phyloP scores from a whole-genome alignment of 1,140 invertebrate species.

The Parasteatoda tepidariorum region DNA sequence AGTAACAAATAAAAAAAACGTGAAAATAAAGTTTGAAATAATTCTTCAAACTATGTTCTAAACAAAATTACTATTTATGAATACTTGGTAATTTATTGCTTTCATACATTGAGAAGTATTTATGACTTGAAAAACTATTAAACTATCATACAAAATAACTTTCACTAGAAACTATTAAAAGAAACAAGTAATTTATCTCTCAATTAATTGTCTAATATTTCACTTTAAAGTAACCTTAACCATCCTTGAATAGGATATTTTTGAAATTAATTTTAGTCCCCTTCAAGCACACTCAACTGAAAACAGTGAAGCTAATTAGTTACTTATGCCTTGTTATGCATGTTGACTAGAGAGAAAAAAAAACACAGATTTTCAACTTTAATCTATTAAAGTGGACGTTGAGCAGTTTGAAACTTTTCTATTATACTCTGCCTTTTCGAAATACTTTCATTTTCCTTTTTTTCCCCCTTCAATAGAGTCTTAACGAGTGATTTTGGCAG shows the following conservation, averaged over 20 bases:
- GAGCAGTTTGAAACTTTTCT: not conserved
- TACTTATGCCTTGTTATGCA: not conserved
- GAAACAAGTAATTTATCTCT: too few species aligned
- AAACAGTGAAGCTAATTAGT: not conserved
- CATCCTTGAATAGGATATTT: not conserved
- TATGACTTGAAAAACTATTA: too few species aligned
- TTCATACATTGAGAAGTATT: too few species aligned
- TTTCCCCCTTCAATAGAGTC: not conserved
- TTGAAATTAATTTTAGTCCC: not conserved
- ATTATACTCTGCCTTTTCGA: not conserved
- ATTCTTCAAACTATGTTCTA: too few species aligned
- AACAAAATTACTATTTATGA: too few species aligned
- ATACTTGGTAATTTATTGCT: too few species aligned
- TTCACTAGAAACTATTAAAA: too few species aligned
- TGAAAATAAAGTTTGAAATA: too few species aligned
- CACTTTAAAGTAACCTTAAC: not conserved
- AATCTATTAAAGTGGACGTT: not conserved
- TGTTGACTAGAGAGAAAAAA: not conserved
- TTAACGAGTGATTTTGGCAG: slow-evolving; percentile 39
- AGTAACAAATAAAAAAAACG: too few species aligned
- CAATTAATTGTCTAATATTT: not conserved
- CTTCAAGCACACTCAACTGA: not conserved
- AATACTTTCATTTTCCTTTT: not conserved
- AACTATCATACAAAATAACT: too few species aligned
- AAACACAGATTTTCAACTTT: not conserved